Evolutionary conservation across 2,113 vertebrate species (phyloP).

Genomic region (Varanus komodoensis): DNA sequence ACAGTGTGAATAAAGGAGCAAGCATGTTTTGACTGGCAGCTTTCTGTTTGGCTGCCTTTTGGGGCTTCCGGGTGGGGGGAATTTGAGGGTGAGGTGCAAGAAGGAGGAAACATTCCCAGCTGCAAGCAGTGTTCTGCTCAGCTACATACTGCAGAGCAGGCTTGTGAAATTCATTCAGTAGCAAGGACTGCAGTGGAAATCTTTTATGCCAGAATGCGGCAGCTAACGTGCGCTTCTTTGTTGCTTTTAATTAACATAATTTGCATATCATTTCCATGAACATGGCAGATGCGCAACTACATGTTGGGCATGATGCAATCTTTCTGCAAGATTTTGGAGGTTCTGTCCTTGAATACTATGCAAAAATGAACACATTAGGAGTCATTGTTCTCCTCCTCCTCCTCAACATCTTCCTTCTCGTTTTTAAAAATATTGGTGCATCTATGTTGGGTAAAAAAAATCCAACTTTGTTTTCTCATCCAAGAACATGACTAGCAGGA

Average conservation of each 20-base stretch:
- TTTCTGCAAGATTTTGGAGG: constrained; percentile 20
- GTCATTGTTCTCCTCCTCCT: neutral
- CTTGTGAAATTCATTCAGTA: constrained; percentile 26
- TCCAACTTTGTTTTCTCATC: neutral
- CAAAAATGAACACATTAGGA: neutral
- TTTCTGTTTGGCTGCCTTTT: constrained; percentile 79
- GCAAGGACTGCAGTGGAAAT: constrained; percentile 2
- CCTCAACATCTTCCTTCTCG: neutral
- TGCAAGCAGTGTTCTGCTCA: constrained; percentile 74
- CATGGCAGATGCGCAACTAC: constrained; percentile 29
- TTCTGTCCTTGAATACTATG: constrained; percentile 4
- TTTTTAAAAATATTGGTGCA: neutral
- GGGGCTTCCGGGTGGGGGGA: constrained; percentile 33
- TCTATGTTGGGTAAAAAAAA: neutral
- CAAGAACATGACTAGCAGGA: neutral
- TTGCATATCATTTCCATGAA: constrained; percentile 33
- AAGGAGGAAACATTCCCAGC: constrained; percentile 77
- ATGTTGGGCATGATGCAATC: constrained; percentile 15
- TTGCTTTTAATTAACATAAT: constrained; percentile 43
- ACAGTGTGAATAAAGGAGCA: constrained; percentile 73
- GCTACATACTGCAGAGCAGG: constrained; percentile 67
- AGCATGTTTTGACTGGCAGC: constrained; percentile 79
- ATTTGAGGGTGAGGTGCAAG: constrained; percentile 76
- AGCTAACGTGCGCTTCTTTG: constrained; percentile 20
- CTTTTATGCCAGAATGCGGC: constrained; percentile 22